These are phyloP conservation scores for Vultur gryphus DNA, from an alignment of 2,797 vertebrate genomes.

Conservation along the genomic window DNA sequence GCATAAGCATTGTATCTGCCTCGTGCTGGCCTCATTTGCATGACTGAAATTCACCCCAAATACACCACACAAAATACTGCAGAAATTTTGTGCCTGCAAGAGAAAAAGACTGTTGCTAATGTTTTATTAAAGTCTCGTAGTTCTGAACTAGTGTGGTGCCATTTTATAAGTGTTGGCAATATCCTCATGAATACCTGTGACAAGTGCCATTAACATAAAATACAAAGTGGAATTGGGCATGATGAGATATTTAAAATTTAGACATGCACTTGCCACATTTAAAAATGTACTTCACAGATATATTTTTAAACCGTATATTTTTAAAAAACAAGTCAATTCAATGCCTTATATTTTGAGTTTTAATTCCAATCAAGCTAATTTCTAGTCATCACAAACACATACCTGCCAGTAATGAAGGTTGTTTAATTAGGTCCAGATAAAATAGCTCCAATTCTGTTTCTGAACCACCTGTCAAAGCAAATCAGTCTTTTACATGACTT, in stretches of 20 bases:
- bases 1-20: not conserved
- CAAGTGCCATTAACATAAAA: conserved; percentile 37
- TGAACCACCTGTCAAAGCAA: conserved; percentile 85
- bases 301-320: conserved; percentile 73
- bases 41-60: not conserved
- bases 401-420: conserved; percentile 80
- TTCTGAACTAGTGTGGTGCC: conserved; percentile 19
- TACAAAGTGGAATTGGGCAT: conserved; percentile 57
- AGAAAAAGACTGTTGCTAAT: conserved; percentile 16
- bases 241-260: conserved; percentile 71
- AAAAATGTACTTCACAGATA: conserved; percentile 65
- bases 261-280: conserved; percentile 64
- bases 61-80: conserved; percentile 9
- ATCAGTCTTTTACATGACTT: conserved; percentile 82
- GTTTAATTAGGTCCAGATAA: conserved; percentile 85
- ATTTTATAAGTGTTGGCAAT: conserved; percentile 14
- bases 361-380: conserved; percentile 83
- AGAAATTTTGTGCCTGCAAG: not conserved
- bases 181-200: conserved; percentile 51
- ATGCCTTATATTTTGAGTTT: conserved; percentile 77
- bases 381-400: conserved; percentile 81
- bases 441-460: conserved; percentile 82
- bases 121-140: conserved; percentile 54
- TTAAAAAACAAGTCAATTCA: conserved; percentile 72
- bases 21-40: not conserved